A percentile compares a stretch with the other conserved stretches of the same genome.
These are phyloP conservation scores for Spilosoma lubricipeda DNA, from an alignment of 2,888 invertebrate species.

Conservation along the genomic window DNA sequence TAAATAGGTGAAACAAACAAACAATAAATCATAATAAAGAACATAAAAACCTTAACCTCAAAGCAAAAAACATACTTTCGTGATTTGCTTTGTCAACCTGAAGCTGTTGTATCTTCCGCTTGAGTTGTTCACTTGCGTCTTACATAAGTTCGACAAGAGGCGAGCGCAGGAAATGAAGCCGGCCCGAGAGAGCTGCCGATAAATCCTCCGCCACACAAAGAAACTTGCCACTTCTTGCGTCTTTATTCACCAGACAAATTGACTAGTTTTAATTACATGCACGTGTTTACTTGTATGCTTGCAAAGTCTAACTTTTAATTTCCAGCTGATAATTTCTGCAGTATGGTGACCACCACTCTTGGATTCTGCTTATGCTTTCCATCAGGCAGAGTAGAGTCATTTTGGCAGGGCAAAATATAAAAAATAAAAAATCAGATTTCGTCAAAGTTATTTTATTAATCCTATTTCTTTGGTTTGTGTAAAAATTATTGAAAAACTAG, in stretches of 20 bases:
- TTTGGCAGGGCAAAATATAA: too few species aligned
- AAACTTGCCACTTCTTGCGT: constrained; percentile 76
- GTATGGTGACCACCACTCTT: too few species aligned
- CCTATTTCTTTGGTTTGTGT: too few species aligned
- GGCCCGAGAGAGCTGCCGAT: constrained; percentile 74
- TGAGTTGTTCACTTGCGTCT: constrained; percentile 43
- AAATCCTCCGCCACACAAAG: constrained; percentile 75
- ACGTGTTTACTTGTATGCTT: constrained; percentile 29
- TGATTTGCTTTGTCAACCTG: neutral
- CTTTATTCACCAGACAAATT: constrained; percentile 83
- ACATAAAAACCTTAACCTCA: too few species aligned
- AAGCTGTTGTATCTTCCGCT: constrained; percentile 33
- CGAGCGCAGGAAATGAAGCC: constrained; percentile 83
- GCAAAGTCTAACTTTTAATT: neutral
- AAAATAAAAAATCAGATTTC: too few species aligned
- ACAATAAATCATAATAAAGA: too few species aligned
- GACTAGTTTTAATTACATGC: constrained; percentile 57
- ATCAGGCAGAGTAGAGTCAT: too few species aligned
- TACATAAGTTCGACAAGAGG: constrained; percentile 78
- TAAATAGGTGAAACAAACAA: neutral
- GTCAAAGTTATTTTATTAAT: too few species aligned
- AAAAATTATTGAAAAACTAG: too few species aligned
- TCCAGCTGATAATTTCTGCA: neutral
- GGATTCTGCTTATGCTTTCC: too few species aligned
- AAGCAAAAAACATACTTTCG: neutral